Conservation (phyloP, 2,888 invertebrate species). For the Archips crataeganus region DNA sequence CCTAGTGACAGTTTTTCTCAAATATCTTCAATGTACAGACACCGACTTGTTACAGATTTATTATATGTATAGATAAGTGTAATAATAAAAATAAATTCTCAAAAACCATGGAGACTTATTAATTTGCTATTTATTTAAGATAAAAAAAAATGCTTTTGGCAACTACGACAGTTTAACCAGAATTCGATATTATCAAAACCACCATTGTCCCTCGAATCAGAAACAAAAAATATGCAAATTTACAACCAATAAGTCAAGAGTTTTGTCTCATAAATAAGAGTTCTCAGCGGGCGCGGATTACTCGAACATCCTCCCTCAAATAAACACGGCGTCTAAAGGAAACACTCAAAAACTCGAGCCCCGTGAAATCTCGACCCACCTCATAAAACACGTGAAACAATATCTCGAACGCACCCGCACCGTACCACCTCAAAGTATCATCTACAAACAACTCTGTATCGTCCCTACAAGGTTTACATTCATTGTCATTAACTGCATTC, state of each 20-base stretch:
- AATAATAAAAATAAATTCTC: too few species aligned
- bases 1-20: too few species aligned
- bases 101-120: not conserved
- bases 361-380: conserved; percentile 81
- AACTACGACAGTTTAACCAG: not conserved
- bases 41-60: too few species aligned
- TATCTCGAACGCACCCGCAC: conserved; percentile 65
- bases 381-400: conserved; percentile 85
- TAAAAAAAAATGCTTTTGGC: not conserved
- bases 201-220: conserved; percentile 10
- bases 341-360: conserved; percentile 74
- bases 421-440: conserved; percentile 33
- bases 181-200: conserved; percentile 1
- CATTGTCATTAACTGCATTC: conserved; percentile 26
- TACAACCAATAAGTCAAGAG: conserved; percentile 54
- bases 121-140: not conserved
- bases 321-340: conserved; percentile 66
- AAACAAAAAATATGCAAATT: conserved; percentile 36
- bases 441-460: conserved; percentile 34
- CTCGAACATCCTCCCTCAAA: conserved; percentile 64
- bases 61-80: too few species aligned
- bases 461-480: conserved; percentile 49
- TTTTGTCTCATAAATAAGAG: conserved; percentile 59
- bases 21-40: too few species aligned
- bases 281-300: conserved; percentile 62